Evolutionary conservation across 2,797 vertebrate species (phyloP).

Genomic region (Acanthiza pusilla): DNA sequence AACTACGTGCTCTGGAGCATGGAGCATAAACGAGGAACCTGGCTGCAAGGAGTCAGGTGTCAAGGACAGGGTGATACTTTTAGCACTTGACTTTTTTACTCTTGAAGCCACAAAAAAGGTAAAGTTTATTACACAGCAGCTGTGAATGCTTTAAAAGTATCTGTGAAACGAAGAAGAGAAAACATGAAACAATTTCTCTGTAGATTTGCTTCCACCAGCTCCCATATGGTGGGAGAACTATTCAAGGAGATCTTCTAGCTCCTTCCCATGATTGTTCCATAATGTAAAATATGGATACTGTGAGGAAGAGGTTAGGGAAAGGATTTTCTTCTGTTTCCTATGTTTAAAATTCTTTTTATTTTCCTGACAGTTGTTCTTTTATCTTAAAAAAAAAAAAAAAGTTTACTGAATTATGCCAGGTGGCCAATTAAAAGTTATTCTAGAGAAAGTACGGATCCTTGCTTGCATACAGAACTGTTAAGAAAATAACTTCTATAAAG

Average conservation of each 20-base stretch:
- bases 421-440: conserved; percentile 9
- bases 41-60: background rate
- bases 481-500: background rate
- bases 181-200: background rate
- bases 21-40: background rate
- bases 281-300: background rate
- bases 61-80: background rate
- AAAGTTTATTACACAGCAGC: background rate
- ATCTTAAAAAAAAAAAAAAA: background rate
- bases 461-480: background rate
- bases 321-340: background rate
- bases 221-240: background rate
- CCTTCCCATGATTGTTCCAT: background rate
- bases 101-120: background rate
- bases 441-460: background rate
- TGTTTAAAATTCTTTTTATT: background rate
- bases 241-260: background rate
- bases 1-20: accelerated
- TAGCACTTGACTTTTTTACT: background rate
- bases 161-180: background rate
- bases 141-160: conserved; percentile 1
- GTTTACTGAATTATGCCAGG: background rate
- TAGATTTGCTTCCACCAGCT: background rate
- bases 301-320: background rate
- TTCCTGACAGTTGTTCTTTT: background rate